A percentile compares a stretch with the other conserved stretches of the same genome.
Conservation (phyloP, 2,888 invertebrate genomes). For the Drosophila yooni region DNA sequence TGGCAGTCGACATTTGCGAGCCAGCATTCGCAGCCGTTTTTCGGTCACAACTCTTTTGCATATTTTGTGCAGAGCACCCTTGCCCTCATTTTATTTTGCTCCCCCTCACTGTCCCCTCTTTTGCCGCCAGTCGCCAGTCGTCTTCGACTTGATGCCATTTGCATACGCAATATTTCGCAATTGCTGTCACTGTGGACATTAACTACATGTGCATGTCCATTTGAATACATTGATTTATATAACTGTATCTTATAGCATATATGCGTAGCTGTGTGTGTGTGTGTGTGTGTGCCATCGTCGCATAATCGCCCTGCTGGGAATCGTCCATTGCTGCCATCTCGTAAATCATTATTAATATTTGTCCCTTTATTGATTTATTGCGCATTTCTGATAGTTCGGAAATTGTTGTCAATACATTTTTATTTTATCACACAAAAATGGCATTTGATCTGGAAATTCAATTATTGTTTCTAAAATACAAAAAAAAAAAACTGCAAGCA, state of each 20-base stretch:
- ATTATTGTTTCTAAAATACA: slow-evolving; percentile 16
- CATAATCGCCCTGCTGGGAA: slow-evolving; percentile 25
- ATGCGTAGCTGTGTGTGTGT: background rate
- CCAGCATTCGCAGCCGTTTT: slow-evolving; percentile 11
- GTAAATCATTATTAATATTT: slow-evolving; percentile 53
- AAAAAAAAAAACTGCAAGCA: background rate
- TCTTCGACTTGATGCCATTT: slow-evolving; percentile 47
- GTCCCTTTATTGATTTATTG: slow-evolving; percentile 59
- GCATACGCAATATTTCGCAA: slow-evolving; percentile 45
- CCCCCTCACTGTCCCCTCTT: background rate
- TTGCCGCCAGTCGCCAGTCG: slow-evolving; percentile 29
- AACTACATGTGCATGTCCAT: slow-evolving; percentile 20
- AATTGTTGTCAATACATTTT: slow-evolving; percentile 58
- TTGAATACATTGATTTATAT: slow-evolving; percentile 3
- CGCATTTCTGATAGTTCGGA: slow-evolving; percentile 61
- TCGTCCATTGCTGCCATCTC: slow-evolving; percentile 32
- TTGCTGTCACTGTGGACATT: slow-evolving; percentile 27
- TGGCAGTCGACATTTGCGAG: slow-evolving; percentile 12
- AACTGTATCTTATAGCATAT: background rate
- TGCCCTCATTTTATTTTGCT: background rate
- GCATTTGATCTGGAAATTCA: slow-evolving; percentile 46
- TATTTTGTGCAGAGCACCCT: slow-evolving; percentile 14
- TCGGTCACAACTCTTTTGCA: slow-evolving; percentile 40
- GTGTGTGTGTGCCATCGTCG: slow-evolving; percentile 7
- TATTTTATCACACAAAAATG: slow-evolving; percentile 37